Evolutionary conservation across 1,140 invertebrate species (phyloP), one percentile per base, ranked within the genome.

Genomic region (Caenorhabditis briggsae): DNA sequence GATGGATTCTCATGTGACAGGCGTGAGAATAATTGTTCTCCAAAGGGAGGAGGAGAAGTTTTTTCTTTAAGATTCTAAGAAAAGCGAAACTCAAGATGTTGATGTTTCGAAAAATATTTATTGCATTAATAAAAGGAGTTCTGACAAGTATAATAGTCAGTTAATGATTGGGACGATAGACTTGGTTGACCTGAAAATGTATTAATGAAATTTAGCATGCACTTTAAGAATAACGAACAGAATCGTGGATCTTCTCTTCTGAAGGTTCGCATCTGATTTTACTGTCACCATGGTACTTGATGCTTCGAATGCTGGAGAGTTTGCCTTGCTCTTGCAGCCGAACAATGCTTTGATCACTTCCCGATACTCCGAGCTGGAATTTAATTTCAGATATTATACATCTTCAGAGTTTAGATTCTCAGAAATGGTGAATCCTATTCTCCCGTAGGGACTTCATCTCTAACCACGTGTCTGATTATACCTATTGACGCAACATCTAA

Each of bases 281-380:
- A 78, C 70, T 11, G 46, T 78, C 2, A 78, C 43, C 46, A 50
- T 50, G 6, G 70, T 74, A 18, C 70, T 78, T 18, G 70, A 78
- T 14, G 70, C 70, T 78, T 78, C 70, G 12, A 78, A 78, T 78
- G 70, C 70, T 8, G 70, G 70, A 23, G 70, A 50, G 14, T 78
- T 78, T 0, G 46, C 70, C 23, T 78, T 78, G n/a, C 70, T 78
- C n/a, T 78, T 78, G 14, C 46, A 53, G 50, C 70, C 70, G 46
- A 78, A 78, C 46, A 78, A 78, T 53, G 70, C 43, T 78, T 78
- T 78, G 46, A 78, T 78, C 8, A 78, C 70, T 43, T 78, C 70
- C n/a, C 70, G 70, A 53, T 78, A 78, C n/a, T 78, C 70, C 14
- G 70, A 78, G 33, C 70, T 78, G 46, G 11, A 78, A 78, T 74